Conservation (phyloP, 2,113 vertebrate species). For the Plestiodon gilberti region DNA sequence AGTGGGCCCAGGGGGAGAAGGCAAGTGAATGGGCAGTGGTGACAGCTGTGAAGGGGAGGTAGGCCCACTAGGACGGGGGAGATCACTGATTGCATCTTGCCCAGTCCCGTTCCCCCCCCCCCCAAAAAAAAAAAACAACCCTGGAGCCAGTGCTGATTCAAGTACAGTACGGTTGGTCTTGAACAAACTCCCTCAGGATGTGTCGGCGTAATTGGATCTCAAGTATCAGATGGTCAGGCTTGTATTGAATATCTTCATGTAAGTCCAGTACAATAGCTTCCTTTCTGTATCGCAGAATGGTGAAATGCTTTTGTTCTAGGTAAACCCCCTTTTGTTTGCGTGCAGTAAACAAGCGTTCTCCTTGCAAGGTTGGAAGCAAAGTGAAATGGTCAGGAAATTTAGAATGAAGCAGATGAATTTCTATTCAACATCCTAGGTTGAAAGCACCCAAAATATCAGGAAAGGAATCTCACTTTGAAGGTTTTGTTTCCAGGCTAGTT, state of each 20-base stretch:
- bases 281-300: background rate
- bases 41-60: no score
- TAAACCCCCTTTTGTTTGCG: slow-evolving; percentile 30
- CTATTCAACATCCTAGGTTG: background rate
- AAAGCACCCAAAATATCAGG: background rate
- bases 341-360: slow-evolving; percentile 28
- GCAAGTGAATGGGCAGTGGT: no score
- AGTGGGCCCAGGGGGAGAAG: no score
- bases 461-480: background rate
- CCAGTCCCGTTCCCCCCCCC: no score
- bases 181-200: background rate
- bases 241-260: background rate
- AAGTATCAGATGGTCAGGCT: background rate
- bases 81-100: no score
- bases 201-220: background rate
- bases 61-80: no score
- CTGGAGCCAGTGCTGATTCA: background rate
- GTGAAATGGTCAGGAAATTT: background rate
- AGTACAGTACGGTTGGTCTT: background rate
- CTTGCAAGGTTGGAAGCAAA: background rate
- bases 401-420: background rate
- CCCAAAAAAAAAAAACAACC: no score
- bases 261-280: background rate
- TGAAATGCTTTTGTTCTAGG: slow-evolving; percentile 4
- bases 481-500: background rate